phyloP scores from a whole-genome alignment of 53 echinoderm and acorn worm species.

The Zoroaster sp. region DNA sequence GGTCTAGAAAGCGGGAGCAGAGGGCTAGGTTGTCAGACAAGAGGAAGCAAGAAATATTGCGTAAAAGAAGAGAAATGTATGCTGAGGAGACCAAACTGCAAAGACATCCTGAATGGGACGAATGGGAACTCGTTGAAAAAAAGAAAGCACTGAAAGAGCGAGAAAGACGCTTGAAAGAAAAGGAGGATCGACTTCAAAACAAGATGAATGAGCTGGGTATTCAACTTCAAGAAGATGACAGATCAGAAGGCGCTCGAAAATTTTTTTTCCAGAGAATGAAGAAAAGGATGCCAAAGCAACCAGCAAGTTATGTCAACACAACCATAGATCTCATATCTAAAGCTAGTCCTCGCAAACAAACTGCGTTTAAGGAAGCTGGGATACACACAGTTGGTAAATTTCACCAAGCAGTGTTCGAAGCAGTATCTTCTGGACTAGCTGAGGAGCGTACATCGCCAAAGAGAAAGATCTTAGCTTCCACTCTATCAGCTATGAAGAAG shows the following conservation, averaged over 20 bases:
- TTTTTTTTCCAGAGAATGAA: neutral
- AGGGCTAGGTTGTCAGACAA: neutral
- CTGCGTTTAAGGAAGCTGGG: neutral
- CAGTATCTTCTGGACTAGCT: neutral
- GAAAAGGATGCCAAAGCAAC: neutral
- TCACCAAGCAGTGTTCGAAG: neutral
- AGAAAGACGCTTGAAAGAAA: neutral
- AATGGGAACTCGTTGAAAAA: neutral
- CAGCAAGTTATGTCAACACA: neutral
- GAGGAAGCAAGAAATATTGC: neutral
- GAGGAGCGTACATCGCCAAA: neutral
- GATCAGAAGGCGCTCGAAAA: neutral
- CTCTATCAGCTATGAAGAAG: neutral
- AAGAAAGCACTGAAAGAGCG: neutral
- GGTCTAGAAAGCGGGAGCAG: neutral
- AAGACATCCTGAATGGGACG: neutral
- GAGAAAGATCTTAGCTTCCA: neutral
- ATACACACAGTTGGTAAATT: neutral
- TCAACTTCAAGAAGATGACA: neutral
- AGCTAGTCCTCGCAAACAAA: constrained; percentile 20
- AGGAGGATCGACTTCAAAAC: neutral
- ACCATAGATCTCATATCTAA: constrained; percentile 12
- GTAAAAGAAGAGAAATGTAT: constrained; percentile 4
- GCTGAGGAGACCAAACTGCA: neutral
- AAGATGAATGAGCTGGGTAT: neutral